A percentile compares a stretch with the other conserved stretches of the same genome.
These are phyloP conservation scores for Mya arenaria DNA, from an alignment of 1,140 invertebrate genomes.

Conservation along the genomic window DNA sequence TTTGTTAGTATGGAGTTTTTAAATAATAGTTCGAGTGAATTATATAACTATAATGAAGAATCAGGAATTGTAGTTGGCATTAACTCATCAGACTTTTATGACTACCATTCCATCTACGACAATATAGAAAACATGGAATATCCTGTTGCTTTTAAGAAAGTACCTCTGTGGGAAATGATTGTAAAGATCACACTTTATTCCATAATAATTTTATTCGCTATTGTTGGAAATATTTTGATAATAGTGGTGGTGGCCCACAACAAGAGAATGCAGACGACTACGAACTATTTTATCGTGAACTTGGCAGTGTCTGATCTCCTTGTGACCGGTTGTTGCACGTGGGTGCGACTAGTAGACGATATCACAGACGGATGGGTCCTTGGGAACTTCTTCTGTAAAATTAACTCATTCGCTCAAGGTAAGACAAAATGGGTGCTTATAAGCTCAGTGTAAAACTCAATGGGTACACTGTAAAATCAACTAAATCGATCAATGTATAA, in stretches of 20 bases:
- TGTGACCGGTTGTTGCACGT: conserved; percentile 91
- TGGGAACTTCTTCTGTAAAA: conserved; percentile 82
- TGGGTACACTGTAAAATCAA: too few relatives aligned
- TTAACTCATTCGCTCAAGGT: conserved; percentile 81
- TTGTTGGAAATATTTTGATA: conserved; percentile 93
- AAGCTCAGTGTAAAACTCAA: too few relatives aligned
- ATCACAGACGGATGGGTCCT: conserved; percentile 77
- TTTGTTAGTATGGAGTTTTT: too few relatives aligned
- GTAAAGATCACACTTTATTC: conserved; percentile 37
- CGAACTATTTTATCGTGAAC: conserved; percentile 96
- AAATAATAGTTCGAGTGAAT: too few relatives aligned
- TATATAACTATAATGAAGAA: too few relatives aligned
- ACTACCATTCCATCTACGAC: too few relatives aligned
- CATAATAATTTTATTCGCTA: conserved; percentile 85
- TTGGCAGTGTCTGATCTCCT: conserved; percentile 94
- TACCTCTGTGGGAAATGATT: conserved; percentile 32
- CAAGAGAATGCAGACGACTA: conserved; percentile 92
- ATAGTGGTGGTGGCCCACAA: conserved; percentile 92
- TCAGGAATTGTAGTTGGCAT: too few relatives aligned
- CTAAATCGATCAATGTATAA: too few relatives aligned
- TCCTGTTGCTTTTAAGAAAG: background rate
- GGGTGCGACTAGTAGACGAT: conserved; percentile 81
- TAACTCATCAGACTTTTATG: too few relatives aligned
- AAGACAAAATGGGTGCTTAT: too few relatives aligned
- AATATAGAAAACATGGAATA: too few relatives aligned